Evolutionary conservation across 2,888 invertebrate genomes (phyloP), one percentile per base, ranked within the genome.

Genomic region (Parapristionchus giblindavisi): DNA sequence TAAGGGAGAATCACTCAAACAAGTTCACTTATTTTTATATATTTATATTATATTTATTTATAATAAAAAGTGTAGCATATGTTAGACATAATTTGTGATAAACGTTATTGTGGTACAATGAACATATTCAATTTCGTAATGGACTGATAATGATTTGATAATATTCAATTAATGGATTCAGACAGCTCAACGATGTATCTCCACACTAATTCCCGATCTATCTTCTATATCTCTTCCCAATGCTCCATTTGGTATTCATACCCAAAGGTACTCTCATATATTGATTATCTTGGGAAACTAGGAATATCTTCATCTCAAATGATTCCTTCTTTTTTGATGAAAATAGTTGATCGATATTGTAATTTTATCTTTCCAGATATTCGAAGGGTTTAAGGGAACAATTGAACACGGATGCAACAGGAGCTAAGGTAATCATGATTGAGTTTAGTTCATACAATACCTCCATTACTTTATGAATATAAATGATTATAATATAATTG

Each of bases 171-270:
- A 17, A 6, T n/a, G 27, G 4, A 40, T 58, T 5, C 58, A 71
- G 71, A 71, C 71, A 40, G 71, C 71, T 4, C 27, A 58, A 11
- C 56, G 71, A n/a, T 71, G 71, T 71, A 24, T 71, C 27, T 71
- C 71, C 2, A 29, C 29, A 5, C 56, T 32, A 43, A 40, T 71
- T 1, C 56, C 56, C 6, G 58, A 32, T 43, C 5, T 58, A 14
- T 40, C 8, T 43, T 32, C 24, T n/a, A 29, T 56, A 27, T 29
- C 38, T 3, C 43, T 71, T 43, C 29, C 3, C 29, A 86, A 87
- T 63, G 87, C 87, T 32, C 87, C 87, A 1, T 75, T 85, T 32
- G 77, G 81, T 21, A 79, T 83, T 36, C 79, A 78, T 70, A 78
- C 79, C 1, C 81, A 84, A 60, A 77, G 74, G 77, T 85, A 80